Evolutionary conservation across 2,888 invertebrate species (phyloP), one percentile per base, ranked within the genome.

Genomic region (Galerucella nymphaeae): DNA sequence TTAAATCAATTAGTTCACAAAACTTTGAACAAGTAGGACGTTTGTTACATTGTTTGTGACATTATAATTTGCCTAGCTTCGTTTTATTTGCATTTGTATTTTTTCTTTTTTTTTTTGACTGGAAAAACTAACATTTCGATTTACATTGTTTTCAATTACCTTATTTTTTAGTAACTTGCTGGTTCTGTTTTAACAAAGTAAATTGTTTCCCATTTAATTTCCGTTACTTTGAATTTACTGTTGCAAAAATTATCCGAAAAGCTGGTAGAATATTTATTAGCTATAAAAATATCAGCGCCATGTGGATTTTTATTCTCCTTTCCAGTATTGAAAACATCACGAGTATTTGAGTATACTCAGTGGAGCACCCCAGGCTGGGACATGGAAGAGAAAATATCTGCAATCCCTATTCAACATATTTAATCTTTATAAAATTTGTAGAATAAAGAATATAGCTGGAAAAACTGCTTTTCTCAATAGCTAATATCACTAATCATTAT

Each of bases 261-360:
- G 62, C 62, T 50, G 69, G 50, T 50, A 61, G 64, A 67, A 73
- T 70, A 70, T 73, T 73, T 73, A 73, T 70, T 70, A 67, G 42
- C 67, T 67, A 70, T 73, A 73, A 73, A 70, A 73, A 61, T 64
- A 73, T 73, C 73, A 70, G 66, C 70, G 73, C 59, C 42, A 70
- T 70, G 70, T 73, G 67, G 70, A 70, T 71, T 73, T 73, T 73
- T 71, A 73, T 73, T 73, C 63, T 62, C 70, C 66, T 66, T 66
- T 70, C 63, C 67, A 64, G 69, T 62, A 69, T 69, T 62, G 69
- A 69, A 69, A 69, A 69, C 69, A 62, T 69, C 62, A 50, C 61
- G n/a, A 16, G 62, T 4, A 16, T 62, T 42, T 16, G 16, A 23
- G n/a, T 16, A 16, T 38, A 18, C n/a, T 62, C 62, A 42, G 62